Evolutionary conservation across 1,140 invertebrate species (phyloP).

Genomic region (Halotydeus destructor): DNA sequence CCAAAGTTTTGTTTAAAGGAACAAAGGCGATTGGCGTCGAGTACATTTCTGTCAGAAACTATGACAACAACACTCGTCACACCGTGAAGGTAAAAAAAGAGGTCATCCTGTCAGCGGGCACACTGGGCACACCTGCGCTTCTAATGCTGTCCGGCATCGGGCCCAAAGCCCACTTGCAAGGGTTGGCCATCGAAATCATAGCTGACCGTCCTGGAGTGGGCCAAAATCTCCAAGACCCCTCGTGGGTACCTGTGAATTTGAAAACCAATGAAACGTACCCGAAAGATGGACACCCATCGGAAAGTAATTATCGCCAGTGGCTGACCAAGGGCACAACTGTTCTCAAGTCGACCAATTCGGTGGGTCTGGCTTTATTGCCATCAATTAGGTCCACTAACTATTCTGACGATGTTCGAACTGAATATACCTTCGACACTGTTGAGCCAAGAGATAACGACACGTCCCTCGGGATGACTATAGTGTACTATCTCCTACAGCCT

Average conservation of each 20-base stretch:
- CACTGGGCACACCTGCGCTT: conserved; percentile 37
- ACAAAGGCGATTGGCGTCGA: conserved; percentile 56
- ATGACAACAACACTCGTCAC: conserved; percentile 37
- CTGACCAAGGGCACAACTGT: no score
- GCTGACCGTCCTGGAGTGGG: conserved; percentile 12
- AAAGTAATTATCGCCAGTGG: no score
- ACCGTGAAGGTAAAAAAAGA: conserved; percentile 20
- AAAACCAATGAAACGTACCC: no score
- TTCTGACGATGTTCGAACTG: no score
- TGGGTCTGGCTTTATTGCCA: no score
- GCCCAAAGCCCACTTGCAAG: conserved; percentile 43
- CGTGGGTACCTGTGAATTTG: conserved; percentile 5
- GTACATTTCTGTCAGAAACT: conserved; percentile 41
- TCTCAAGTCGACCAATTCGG: no score
- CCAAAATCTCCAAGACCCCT: conserved; percentile 13
- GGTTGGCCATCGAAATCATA: conserved; percentile 29
- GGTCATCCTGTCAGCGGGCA: conserved; percentile 12
- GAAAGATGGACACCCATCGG: no score
- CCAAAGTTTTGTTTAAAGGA: conserved; percentile 53
- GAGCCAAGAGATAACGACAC: neutral
- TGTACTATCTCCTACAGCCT: no score
- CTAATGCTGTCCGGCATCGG: conserved; percentile 72
- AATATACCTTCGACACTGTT: no score
- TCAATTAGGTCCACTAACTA: no score
- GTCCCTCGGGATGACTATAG: no score